phyloP scores from a whole-genome alignment of 2,113 vertebrate genomes.

The Zootoca vivipara region DNA sequence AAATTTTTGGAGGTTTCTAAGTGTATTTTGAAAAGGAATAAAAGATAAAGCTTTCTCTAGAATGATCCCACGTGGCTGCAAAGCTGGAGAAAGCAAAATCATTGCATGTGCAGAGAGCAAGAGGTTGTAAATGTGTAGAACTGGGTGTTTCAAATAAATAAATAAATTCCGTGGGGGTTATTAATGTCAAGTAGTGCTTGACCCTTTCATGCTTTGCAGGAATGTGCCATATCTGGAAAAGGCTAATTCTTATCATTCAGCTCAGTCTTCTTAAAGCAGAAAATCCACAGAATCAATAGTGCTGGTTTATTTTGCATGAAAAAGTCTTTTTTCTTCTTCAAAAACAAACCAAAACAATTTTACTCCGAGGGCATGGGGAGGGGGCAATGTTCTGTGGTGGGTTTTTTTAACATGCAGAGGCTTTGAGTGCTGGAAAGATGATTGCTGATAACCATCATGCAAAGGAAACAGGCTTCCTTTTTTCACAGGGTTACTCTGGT shows the following conservation, averaged over 20 bases:
- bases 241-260: constrained; percentile 45
- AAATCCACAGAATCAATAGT: constrained; percentile 31
- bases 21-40: constrained; percentile 56
- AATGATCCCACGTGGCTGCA: constrained; percentile 48
- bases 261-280: constrained; percentile 53
- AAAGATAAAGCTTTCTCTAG: constrained; percentile 46
- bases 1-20: constrained; percentile 54
- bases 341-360: too few species aligned
- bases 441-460: constrained; percentile 42
- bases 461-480: constrained; percentile 28
- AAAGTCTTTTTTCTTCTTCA: constrained; percentile 25
- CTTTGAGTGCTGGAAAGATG: neutral
- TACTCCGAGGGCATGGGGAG: too few species aligned
- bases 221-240: constrained; percentile 41
- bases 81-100: constrained; percentile 21
- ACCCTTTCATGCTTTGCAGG: constrained; percentile 47
- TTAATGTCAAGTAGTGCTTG: constrained; percentile 41
- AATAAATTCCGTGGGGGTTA: constrained; percentile 13
- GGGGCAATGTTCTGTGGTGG: neutral
- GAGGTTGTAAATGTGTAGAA: neutral
- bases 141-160: neutral
- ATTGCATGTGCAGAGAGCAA: neutral
- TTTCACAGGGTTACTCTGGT: neutral
- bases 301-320: constrained; percentile 58
- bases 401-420: constrained; percentile 4